Evolutionary conservation across 2,888 invertebrate genomes (phyloP), one percentile per base, ranked within the genome.

Genomic region (Cosmorhoe ocellata): DNA sequence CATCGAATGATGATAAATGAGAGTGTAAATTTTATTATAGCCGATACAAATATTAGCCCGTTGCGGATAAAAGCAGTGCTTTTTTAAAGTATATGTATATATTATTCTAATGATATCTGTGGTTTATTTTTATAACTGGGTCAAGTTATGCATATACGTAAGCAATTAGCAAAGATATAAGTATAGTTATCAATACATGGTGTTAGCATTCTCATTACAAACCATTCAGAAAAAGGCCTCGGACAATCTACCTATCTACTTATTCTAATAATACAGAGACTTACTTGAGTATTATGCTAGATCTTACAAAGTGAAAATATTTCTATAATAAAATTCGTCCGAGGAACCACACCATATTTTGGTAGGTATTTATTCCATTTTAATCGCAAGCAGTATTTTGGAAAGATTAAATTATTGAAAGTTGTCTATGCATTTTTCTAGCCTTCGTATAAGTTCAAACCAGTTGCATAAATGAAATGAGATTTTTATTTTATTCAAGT

Each of bases 61-160:
- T 41, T 24, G 12, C 12, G 22, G 22, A 10, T 32, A 67, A 47
- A 62, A 61, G 66, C 67, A 69, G 73, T 74, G 72, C 69, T 18
- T 40, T 71, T 59, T 58, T 66, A n/a, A n/a, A n/a, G n/a, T n/a
- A n/a, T n/a, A n/a, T n/a, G n/a, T n/a, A n/a, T n/a, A n/a, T n/a
- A n/a, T n/a, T n/a, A 66, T 66, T 67, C 80, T 83, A 83, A 70
- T 82, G 81, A 84, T 83, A 84, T 73, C 69, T 70, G 71, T 74
- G 63, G 58, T 57, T 66, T 72, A 68, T 66, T 65, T 87, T 88
- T n/a, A n/a, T n/a, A n/a, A n/a, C n/a, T n/a, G n/a, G 87, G 87
- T 88, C 88, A 41, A 40, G 40, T 40, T 40, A 40, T 31, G 24
- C 24, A 24, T 24, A 6, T n/a, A n/a, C n/a, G n/a, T n/a, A n/a